Conservation (phyloP, 2,113 vertebrate species). For the Columbina picui region DNA sequence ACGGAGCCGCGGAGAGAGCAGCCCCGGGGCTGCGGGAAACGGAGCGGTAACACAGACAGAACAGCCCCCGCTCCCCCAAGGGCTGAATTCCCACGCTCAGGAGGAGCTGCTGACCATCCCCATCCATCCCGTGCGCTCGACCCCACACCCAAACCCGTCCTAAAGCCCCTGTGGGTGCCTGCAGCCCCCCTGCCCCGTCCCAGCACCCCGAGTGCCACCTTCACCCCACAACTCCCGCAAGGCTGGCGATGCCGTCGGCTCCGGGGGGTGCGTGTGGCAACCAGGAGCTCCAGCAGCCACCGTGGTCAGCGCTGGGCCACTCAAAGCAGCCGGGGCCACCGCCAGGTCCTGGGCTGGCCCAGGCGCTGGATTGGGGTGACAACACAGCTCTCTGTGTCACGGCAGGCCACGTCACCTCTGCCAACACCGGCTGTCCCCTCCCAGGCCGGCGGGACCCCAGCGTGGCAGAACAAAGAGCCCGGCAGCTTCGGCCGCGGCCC, state of each 20-base stretch:
- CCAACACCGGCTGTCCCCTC: fast-evolving
- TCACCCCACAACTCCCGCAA: neutral
- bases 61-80: neutral
- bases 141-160: neutral
- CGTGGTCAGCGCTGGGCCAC: neutral
- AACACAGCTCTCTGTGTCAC: fast-evolving
- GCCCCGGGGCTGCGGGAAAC: neutral
- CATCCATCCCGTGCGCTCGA: fast-evolving
- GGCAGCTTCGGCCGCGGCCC: fast-evolving
- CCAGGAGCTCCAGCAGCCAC: neutral
- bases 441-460: neutral
- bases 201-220: neutral
- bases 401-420: neutral
- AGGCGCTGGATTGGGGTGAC: fast-evolving
- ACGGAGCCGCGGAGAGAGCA: fast-evolving
- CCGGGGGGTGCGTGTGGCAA: fast-evolving
- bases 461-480: neutral
- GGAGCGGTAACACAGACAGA: fast-evolving
- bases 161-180: neutral
- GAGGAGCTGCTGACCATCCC: neutral
- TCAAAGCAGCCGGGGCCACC: neutral
- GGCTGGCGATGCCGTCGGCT: neutral
- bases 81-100: neutral
- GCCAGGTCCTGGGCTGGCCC: neutral
- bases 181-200: neutral